A percentile compares a stretch with the other conserved stretches of the same genome.
These are phyloP conservation scores for Haliaeetus leucogaster DNA, from an alignment of 2,113 vertebrate genomes.

Conservation along the genomic window DNA sequence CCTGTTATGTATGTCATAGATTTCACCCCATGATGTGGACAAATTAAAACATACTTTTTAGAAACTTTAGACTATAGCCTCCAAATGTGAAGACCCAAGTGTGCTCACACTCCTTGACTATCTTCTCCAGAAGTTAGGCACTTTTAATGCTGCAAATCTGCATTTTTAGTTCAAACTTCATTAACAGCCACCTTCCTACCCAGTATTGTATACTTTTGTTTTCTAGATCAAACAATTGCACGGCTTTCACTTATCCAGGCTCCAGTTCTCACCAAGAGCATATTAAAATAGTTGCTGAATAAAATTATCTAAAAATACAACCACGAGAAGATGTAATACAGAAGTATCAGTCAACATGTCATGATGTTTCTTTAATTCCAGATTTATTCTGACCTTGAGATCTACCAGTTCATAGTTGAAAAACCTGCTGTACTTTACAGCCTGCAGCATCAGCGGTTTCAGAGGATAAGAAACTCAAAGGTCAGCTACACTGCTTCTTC, in stretches of 20 bases:
- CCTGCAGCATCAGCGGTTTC: constrained; percentile 47
- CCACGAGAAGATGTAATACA: background rate
- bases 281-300: background rate
- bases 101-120: background rate
- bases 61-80: background rate
- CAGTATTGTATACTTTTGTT: background rate
- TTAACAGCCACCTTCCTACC: background rate
- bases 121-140: background rate
- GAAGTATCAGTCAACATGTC: background rate
- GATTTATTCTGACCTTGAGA: constrained; percentile 37
- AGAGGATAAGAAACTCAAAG: constrained; percentile 70
- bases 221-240: background rate
- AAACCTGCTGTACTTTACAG: constrained; percentile 19
- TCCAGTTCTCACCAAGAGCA: background rate
- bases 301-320: background rate
- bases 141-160: background rate
- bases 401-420: constrained; percentile 23
- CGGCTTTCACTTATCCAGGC: background rate
- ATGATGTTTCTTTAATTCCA: background rate
- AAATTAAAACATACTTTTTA: background rate
- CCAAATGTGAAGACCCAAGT: background rate
- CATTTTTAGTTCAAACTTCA: background rate
- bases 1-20: background rate
- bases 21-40: background rate
- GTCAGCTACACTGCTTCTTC: constrained; percentile 31